Conservation (phyloP, 2,113 vertebrate species). For the Callipepla squamata region DNA sequence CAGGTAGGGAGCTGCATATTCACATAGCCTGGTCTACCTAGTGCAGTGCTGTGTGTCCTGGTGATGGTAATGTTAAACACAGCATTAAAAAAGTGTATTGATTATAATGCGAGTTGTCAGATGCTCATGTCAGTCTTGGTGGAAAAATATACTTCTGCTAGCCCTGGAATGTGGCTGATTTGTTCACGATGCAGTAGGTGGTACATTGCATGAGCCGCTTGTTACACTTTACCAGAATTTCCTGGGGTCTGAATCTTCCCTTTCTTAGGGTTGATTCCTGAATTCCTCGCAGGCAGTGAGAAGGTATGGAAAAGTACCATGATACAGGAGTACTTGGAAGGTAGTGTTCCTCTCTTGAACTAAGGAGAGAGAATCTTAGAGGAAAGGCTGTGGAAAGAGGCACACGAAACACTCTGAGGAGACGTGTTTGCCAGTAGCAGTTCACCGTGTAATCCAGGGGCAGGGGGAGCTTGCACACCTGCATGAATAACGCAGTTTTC, state of each 20-base stretch:
- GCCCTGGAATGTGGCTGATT: not conserved
- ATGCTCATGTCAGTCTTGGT: not conserved
- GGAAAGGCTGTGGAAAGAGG: not conserved
- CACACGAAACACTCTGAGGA: not conserved
- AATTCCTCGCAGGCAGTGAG: not conserved
- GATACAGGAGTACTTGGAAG: not conserved
- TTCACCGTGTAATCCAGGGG: not conserved
- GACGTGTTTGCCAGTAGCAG: not conserved
- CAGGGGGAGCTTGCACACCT: not conserved
- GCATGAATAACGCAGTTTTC: not conserved
- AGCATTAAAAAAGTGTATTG: not conserved
- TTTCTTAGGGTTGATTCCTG: not conserved
- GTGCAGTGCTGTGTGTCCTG: not conserved
- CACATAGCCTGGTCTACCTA: not conserved
- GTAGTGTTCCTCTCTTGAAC: not conserved
- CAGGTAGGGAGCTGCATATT: not conserved
- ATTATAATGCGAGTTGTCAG: slow-evolving; percentile 16
- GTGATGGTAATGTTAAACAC: slow-evolving; percentile 8
- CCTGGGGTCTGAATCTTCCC: not conserved
- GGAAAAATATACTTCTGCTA: slow-evolving; percentile 15
- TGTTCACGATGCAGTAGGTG: not conserved
- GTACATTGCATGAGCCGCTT: not conserved
- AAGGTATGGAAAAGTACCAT: not conserved
- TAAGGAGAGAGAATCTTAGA: not conserved
- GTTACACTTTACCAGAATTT: not conserved